These are phyloP conservation scores for Melanotaenia nigrans DNA, from an alignment of 2,797 vertebrate genomes.

Conservation along the genomic window DNA sequence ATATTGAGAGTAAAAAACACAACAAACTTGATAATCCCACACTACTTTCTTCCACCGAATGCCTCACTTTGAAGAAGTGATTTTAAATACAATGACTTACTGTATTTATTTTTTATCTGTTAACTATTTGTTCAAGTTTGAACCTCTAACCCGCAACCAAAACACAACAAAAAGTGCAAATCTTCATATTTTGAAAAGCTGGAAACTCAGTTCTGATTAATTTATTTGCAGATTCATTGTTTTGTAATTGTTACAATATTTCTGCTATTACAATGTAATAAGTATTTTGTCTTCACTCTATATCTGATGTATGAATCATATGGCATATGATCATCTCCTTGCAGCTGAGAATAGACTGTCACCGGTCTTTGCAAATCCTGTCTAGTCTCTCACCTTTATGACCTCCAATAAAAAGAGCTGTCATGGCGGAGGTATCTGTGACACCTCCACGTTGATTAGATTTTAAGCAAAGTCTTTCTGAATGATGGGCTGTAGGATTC, in stretches of 20 bases:
- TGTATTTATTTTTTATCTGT: not conserved
- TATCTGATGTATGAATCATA: conserved; percentile 62
- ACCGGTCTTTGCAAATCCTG: conserved; percentile 38
- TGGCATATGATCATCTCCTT: conserved; percentile 35
- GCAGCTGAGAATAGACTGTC: conserved; percentile 64
- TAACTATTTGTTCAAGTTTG: too few species aligned
- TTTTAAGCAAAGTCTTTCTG: conserved; percentile 52
- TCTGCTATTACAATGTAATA: conserved; percentile 5
- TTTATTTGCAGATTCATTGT: not conserved
- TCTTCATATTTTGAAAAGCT: not conserved
- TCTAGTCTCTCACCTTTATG: conserved; percentile 65
- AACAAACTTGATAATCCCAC: not conserved
- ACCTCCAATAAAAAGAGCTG: conserved; percentile 70
- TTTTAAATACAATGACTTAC: too few species aligned
- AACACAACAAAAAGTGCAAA: too few species aligned
- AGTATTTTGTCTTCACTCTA: conserved; percentile 31
- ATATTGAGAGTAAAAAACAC: not conserved
- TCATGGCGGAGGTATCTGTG: conserved; percentile 62
- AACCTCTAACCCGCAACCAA: too few species aligned
- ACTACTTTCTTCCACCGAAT: not conserved
- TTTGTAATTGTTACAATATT: not conserved
- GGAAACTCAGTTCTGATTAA: not conserved
- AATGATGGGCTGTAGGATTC: conserved; percentile 50
- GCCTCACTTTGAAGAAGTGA: not conserved
- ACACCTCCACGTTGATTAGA: conserved; percentile 58